Conservation (phyloP, 1,140 invertebrate species). For the Heliconius nattereri region DNA sequence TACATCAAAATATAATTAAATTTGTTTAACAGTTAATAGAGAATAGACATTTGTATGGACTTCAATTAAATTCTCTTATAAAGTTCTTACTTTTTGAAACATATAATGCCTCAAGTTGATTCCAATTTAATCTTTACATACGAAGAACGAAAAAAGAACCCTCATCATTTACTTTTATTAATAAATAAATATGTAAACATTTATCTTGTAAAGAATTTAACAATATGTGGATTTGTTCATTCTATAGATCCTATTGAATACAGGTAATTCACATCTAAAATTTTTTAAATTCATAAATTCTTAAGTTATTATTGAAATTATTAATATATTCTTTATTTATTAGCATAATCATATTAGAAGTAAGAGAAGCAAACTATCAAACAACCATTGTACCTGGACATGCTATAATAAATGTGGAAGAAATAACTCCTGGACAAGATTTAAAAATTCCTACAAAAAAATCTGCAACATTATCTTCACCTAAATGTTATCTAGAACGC, state of each 20-base stretch:
- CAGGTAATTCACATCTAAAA: constrained; percentile 45
- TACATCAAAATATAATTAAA: not conserved
- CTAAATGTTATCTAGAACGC: constrained; percentile 40
- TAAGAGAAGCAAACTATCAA: constrained; percentile 46
- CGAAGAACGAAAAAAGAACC: constrained; percentile 46
- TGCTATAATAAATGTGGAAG: constrained; percentile 56
- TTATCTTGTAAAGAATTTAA: constrained; percentile 54
- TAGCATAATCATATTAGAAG: constrained; percentile 59
- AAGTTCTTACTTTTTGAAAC: not conserved
- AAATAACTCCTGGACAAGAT: constrained; percentile 34
- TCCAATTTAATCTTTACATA: constrained; percentile 23
- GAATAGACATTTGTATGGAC: not conserved
- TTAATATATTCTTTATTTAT: constrained; percentile 40
- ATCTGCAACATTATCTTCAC: constrained; percentile 21
- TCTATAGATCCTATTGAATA: constrained; percentile 62
- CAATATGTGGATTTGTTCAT: constrained; percentile 56
- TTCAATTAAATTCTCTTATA: not conserved
- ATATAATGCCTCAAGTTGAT: constrained; percentile 15
- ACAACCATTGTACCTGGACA: constrained; percentile 65
- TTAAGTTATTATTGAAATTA: not conserved
- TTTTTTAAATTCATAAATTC: not conserved
- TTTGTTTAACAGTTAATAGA: not conserved
- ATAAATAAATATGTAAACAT: constrained; percentile 64
- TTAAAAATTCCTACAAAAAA: constrained; percentile 41
- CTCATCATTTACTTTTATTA: constrained; percentile 39